Evolutionary conservation across 64 coral and sea anemone genomes (phyloP), one percentile per base, ranked within the genome.

Genomic region (Astreopora myriophthalma): DNA sequence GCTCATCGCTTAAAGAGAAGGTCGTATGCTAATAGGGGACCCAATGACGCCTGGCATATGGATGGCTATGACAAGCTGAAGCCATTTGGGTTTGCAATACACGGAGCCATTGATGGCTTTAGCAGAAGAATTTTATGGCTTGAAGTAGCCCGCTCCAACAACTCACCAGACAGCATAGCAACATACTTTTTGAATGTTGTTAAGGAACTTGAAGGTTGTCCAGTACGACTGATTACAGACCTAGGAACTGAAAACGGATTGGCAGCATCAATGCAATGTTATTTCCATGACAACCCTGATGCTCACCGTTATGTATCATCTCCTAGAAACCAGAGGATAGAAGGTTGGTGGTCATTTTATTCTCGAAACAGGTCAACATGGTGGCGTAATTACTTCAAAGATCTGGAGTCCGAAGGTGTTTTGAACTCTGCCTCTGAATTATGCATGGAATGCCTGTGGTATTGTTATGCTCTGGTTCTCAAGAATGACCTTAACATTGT

Each of bases 331-430:
- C 74, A 76, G 36, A 34, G 16, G 23, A 76, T 38, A 40, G 74
- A 76, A 42, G 74, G 36, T 17, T 44, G 35, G 74, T 78, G 74
- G 74, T 78, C 74, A 48, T 78, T 78, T 48, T 78, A 48, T 78
- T 38, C 74, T 46, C 9, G 74, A 48, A 44, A 78, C 46, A 20
- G 38, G 46, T 78, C 74, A 46, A 78, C 19, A 10, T 48, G 74
- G 38, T 78, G 74, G 74, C 36, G 36, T 24, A 78, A 78, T 78
- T 78, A 6, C 40, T 44, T 78, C 24, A 9, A 44, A 40, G 74
- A 20, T 78, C 39, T 78, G 74, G 74, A 78, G 39, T 44, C 74
- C 17, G 36, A 44, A 48, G 74, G 74, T 78, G 22, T 46, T 26
- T 48, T 78, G 25, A 34, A 78, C 74, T 78, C 74, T 46, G 20